phyloP scores from a whole-genome alignment of 30 jellyfish, hydroid and myxozoan species.

The Mastigias papua region DNA sequence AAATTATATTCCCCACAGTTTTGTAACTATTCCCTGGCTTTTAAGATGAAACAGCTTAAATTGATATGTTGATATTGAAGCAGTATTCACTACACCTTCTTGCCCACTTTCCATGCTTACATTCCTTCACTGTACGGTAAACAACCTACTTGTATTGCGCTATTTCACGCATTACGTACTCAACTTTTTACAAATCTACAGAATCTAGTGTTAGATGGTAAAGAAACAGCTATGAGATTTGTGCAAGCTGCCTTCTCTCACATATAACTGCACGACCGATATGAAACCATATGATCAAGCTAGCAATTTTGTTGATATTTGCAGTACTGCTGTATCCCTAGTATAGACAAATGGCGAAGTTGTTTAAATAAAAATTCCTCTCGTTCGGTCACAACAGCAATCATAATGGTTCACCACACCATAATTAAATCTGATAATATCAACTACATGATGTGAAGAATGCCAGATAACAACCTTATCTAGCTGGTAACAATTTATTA shows the following conservation, averaged over 20 bases:
- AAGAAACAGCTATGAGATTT: background rate
- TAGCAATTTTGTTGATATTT: background rate
- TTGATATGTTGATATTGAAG: too few relatives aligned
- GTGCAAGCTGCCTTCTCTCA: background rate
- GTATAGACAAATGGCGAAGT: background rate
- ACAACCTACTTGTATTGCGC: too few relatives aligned
- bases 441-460: background rate
- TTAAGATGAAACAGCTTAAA: too few relatives aligned
- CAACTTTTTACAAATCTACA: too few relatives aligned
- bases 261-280: background rate
- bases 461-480: background rate
- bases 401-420: constrained; percentile 3
- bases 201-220: too few relatives aligned
- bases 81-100: too few relatives aligned
- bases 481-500: background rate
- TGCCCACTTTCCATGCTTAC: too few relatives aligned
- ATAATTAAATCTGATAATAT: background rate
- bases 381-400: background rate
- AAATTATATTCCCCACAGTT: too few relatives aligned
- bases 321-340: background rate
- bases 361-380: background rate
- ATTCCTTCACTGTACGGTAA: too few relatives aligned
- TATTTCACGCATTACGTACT: too few relatives aligned
- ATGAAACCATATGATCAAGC: background rate
- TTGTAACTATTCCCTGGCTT: too few relatives aligned